phyloP scores from a whole-genome alignment of 2,113 vertebrate genomes.

The Clupea harengus region DNA sequence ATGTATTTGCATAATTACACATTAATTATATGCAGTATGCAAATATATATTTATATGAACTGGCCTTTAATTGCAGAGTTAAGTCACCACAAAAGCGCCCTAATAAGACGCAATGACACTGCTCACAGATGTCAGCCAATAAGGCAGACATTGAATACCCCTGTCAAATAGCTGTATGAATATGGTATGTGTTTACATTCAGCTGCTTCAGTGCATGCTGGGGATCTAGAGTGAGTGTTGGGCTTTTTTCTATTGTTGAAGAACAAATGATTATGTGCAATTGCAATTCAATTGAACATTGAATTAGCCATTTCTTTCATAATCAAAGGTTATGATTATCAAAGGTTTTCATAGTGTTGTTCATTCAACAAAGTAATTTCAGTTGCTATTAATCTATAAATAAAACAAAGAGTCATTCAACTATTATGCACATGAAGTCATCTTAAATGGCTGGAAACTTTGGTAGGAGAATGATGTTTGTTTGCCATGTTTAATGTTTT shows the following conservation, averaged over 20 bases:
- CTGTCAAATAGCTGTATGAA: not conserved
- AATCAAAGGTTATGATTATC: not conserved
- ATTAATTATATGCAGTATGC: slow-evolving; percentile 14
- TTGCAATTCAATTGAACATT: not conserved
- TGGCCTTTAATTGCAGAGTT: slow-evolving; percentile 8
- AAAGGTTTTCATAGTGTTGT: too few species aligned
- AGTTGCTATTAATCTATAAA: too few species aligned
- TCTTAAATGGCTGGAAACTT: too few species aligned
- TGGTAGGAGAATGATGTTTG: too few species aligned
- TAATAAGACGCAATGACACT: not conserved
- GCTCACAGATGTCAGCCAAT: not conserved
- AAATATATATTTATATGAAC: slow-evolving; percentile 22
- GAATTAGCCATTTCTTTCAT: not conserved
- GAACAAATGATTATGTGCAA: not conserved
- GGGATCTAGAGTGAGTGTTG: not conserved
- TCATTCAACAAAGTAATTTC: too few species aligned
- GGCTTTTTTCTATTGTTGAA: not conserved
- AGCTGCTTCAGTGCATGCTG: not conserved
- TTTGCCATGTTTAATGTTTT: not conserved
- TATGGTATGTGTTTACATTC: not conserved
- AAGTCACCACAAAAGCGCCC: slow-evolving; percentile 1
- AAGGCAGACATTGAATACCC: not conserved
- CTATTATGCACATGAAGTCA: not conserved
- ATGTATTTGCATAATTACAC: not conserved
- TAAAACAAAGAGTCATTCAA: not conserved